A percentile compares a stretch with the other conserved stretches of the same genome.
These are phyloP conservation scores for Hyphantria cunea DNA, from an alignment of 1,140 invertebrate genomes.

Conservation along the genomic window DNA sequence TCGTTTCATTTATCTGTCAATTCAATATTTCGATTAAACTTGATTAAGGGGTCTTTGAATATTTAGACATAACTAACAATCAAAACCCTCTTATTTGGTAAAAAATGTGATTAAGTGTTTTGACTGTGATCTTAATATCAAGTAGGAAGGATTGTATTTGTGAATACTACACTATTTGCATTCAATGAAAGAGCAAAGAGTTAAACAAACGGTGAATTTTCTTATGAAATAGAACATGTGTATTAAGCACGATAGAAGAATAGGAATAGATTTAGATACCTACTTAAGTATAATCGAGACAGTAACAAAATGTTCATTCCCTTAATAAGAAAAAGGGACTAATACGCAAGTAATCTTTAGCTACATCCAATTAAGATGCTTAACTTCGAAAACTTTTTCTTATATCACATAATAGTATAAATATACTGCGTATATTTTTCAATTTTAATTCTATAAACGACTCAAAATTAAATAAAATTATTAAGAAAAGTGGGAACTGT, in stretches of 20 bases:
- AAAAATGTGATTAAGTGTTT: constrained; percentile 1
- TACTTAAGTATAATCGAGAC: background rate
- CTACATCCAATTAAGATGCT: constrained; percentile 6
- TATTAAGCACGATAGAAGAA: too few relatives aligned
- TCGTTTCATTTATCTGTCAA: constrained; percentile 34
- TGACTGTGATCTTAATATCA: too few relatives aligned
- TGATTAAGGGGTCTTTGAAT: constrained; percentile 28
- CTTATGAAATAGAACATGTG: too few relatives aligned
- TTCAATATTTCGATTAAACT: constrained; percentile 32
- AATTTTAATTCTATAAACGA: too few relatives aligned
- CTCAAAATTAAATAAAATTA: too few relatives aligned
- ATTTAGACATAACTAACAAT: constrained; percentile 15
- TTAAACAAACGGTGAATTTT: too few relatives aligned
- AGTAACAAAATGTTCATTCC: background rate
- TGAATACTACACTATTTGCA: too few relatives aligned
- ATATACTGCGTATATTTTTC: too few relatives aligned
- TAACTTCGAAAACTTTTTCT: constrained; percentile 3
- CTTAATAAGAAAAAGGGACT: background rate
- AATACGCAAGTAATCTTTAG: constrained; percentile 7
- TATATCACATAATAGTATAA: background rate
- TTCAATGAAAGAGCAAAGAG: too few relatives aligned
- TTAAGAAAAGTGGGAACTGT: too few relatives aligned
- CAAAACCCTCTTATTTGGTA: constrained; percentile 4
- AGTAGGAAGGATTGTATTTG: too few relatives aligned
- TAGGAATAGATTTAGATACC: too few relatives aligned